A percentile compares a stretch with the other conserved stretches of the same genome.
phyloP scores from a whole-genome alignment of 2,888 invertebrate genomes.

The Sabellastarte sp. region DNA sequence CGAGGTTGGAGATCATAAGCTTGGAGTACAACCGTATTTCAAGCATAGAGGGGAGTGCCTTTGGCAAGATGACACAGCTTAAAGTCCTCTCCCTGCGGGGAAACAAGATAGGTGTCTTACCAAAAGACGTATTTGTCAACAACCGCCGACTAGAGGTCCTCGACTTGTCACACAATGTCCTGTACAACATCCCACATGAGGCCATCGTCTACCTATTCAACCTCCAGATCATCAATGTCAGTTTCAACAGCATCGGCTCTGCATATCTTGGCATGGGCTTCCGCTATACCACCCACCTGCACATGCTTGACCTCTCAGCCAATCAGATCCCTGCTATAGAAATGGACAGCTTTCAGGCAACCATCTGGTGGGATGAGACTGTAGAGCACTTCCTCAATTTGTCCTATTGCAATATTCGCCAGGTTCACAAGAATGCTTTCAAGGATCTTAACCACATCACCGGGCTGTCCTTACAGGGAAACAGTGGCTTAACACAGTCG shows the following conservation, averaged over 20 bases:
- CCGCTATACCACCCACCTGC: constrained; percentile 33
- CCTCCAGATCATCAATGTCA: constrained; percentile 34
- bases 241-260: constrained; percentile 31
- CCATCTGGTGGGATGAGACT: constrained; percentile 30
- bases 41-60: background rate
- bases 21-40: background rate
- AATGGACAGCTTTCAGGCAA: constrained; percentile 30
- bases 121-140: constrained; percentile 31
- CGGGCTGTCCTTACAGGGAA: constrained; percentile 34
- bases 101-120: constrained; percentile 33
- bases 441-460: constrained; percentile 11
- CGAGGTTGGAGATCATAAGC: background rate
- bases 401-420: constrained; percentile 33
- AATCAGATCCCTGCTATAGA: constrained; percentile 30
- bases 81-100: constrained; percentile 13
- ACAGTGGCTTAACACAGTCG: constrained; percentile 21
- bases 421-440: constrained; percentile 31
- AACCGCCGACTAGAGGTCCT: constrained; percentile 29
- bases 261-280: constrained; percentile 34
- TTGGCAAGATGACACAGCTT: constrained; percentile 6
- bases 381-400: constrained; percentile 32
- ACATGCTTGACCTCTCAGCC: constrained; percentile 39
- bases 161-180: constrained; percentile 35
- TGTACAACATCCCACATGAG: constrained; percentile 28
- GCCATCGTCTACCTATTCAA: constrained; percentile 26